Percentiles rank a stretch among this genome's conserved stretches.
phyloP scores from a whole-genome alignment of 2,797 vertebrate species.

The Acanthopagrus latus region DNA sequence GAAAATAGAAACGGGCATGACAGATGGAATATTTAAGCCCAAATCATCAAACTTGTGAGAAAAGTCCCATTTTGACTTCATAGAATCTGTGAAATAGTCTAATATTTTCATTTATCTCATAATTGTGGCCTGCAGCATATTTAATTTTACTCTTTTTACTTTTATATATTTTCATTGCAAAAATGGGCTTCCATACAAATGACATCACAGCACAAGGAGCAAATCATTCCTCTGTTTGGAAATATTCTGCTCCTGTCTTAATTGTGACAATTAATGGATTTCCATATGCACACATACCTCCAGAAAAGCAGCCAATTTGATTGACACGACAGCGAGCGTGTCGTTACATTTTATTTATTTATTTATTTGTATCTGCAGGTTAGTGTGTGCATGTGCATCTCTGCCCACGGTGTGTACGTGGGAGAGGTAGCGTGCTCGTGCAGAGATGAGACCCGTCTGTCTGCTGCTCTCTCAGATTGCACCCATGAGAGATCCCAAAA shows the following conservation, averaged over 20 bases:
- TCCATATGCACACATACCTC: constrained; percentile 23
- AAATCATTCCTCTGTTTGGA: constrained; percentile 25
- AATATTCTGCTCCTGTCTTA: constrained; percentile 23
- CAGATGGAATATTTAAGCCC: neutral
- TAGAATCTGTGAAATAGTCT: neutral
- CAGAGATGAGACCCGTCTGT: constrained; percentile 77
- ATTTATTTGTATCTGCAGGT: constrained; percentile 33
- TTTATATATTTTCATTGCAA: neutral
- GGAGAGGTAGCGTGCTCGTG: constrained; percentile 38
- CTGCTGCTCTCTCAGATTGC: constrained; percentile 80
- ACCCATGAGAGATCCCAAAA: constrained; percentile 85
- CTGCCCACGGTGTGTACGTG: constrained; percentile 17
- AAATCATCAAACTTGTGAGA: neutral
- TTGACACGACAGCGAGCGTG: constrained; percentile 67
- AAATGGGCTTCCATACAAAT: neutral
- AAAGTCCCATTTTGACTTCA: neutral
- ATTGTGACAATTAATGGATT: constrained; percentile 33
- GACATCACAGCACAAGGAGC: constrained; percentile 1
- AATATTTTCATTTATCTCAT: no score
- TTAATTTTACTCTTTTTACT: neutral
- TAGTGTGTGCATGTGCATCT: constrained; percentile 13
- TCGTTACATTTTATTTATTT: constrained; percentile 30
- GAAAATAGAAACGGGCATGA: neutral
- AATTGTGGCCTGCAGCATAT: neutral
- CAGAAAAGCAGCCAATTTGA: constrained; percentile 45